A percentile compares a stretch with the other conserved stretches of the same genome.
Evolutionary conservation across 2,888 invertebrate genomes (phyloP).

Genomic region (Dilophus febrilis): DNA sequence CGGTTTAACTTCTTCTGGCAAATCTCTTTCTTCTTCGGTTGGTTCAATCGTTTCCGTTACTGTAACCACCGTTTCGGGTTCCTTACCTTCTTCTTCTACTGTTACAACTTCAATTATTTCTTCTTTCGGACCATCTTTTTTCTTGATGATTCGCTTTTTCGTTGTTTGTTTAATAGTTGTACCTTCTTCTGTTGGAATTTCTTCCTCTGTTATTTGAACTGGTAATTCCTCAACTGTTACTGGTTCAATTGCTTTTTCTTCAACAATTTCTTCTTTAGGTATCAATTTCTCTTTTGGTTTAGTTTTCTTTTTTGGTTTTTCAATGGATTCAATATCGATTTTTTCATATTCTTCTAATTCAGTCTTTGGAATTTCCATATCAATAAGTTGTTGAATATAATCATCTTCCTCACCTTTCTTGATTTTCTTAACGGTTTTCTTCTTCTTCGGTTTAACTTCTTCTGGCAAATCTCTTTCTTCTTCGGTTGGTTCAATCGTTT

Average conservation of each 20-base stretch:
- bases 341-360: conserved; percentile 7
- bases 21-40: conserved; percentile 13
- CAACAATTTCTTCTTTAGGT: neutral
- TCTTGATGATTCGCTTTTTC: conserved; percentile 1
- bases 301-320: neutral
- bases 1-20: neutral
- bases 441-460: conserved; percentile 4
- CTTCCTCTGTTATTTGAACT: conserved; percentile 33
- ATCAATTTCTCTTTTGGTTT: neutral
- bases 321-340: conserved; percentile 1
- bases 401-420: conserved; percentile 18
- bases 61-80: conserved; percentile 19
- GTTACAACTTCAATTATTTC: conserved; percentile 5
- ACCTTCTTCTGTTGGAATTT: conserved; percentile 18
- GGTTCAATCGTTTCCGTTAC: conserved; percentile 10
- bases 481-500: conserved; percentile 9
- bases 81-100: conserved; percentile 14
- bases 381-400: conserved; percentile 22
- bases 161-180: conserved; percentile 12
- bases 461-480: conserved; percentile 9
- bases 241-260: neutral
- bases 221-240: neutral
- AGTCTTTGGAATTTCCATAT: conserved; percentile 21
- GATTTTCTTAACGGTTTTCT: conserved; percentile 6
- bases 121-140: conserved; percentile 1